These are phyloP conservation scores for Etheostoma cragini DNA, from an alignment of 2,113 vertebrate genomes.

Conservation along the genomic window DNA sequence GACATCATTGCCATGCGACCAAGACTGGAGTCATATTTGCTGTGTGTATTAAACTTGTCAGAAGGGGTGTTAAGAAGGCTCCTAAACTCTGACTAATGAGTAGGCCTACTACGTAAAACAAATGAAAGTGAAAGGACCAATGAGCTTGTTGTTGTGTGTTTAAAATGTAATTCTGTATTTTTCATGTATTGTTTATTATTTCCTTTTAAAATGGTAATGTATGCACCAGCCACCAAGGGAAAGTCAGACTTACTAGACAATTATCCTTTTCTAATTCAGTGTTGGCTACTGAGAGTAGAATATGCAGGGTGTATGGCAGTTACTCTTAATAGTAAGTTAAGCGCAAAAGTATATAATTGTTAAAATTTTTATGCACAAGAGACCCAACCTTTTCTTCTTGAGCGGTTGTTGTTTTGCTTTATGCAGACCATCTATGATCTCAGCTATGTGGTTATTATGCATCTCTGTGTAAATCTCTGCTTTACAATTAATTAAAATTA, in stretches of 20 bases:
- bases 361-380: neutral
- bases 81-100: neutral
- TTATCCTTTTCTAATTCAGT: too few species aligned
- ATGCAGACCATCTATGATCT: neutral
- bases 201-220: too few species aligned
- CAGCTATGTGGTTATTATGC: neutral
- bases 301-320: neutral
- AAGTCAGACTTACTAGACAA: too few species aligned
- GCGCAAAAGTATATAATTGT: neutral
- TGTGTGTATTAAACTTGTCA: neutral
- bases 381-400: neutral
- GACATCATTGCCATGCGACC: neutral
- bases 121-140: neutral
- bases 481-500: neutral
- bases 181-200: too few species aligned
- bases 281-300: neutral
- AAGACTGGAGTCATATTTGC: neutral
- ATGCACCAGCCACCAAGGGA: too few species aligned
- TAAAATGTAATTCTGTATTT: neutral
- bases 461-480: neutral
- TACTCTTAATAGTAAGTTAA: neutral
- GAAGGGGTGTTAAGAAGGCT: neutral
- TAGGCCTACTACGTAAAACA: too few species aligned
- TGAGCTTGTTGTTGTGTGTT: too few species aligned
- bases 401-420: too few species aligned